Percentiles rank a stretch among this genome's conserved stretches.
These are phyloP conservation scores for Petrosia ficiformis DNA, from an alignment of 37 sponge, comb jelly and placozoan species.

Conservation along the genomic window DNA sequence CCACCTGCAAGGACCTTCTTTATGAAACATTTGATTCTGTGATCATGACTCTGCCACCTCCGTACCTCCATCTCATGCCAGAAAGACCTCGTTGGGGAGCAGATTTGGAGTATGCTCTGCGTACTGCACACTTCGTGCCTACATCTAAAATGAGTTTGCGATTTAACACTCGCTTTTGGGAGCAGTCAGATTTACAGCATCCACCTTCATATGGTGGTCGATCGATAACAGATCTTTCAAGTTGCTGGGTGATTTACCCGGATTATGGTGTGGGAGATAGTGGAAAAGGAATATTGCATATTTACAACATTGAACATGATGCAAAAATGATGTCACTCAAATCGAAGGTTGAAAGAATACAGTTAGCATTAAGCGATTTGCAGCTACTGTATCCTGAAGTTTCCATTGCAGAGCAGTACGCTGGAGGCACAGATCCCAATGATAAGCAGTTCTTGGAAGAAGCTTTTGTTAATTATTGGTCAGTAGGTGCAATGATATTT, in stretches of 20 bases:
- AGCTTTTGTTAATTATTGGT: constrained; percentile 3
- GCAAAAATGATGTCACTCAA: not conserved
- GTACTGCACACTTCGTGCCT: constrained; percentile 12
- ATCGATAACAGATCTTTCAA: constrained; percentile 17
- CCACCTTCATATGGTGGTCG: constrained; percentile 34
- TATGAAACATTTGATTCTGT: constrained; percentile 46
- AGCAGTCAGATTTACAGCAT: constrained; percentile 12
- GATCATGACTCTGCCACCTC: constrained; percentile 24
- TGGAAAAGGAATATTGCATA: constrained; percentile 29
- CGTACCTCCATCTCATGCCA: constrained; percentile 1
- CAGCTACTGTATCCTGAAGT: no score
- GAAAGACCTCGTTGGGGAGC: not conserved
- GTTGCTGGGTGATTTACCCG: constrained; percentile 27
- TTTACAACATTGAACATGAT: constrained; percentile 9
- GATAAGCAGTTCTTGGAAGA: constrained; percentile 5
- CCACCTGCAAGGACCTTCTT: no score
- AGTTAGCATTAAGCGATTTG: constrained; percentile 12
- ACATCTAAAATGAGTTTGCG: constrained; percentile 15
- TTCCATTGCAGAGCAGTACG: constrained; percentile 8
- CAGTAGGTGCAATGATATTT: constrained; percentile 3
- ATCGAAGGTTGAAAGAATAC: constrained; percentile 18
- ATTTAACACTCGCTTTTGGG: constrained; percentile 38
- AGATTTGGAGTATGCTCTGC: not conserved
- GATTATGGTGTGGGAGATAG: constrained; percentile 25
- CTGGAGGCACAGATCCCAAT: not conserved